Evolutionary conservation across 2,888 invertebrate species (phyloP).

Genomic region (Brenthis ino): DNA sequence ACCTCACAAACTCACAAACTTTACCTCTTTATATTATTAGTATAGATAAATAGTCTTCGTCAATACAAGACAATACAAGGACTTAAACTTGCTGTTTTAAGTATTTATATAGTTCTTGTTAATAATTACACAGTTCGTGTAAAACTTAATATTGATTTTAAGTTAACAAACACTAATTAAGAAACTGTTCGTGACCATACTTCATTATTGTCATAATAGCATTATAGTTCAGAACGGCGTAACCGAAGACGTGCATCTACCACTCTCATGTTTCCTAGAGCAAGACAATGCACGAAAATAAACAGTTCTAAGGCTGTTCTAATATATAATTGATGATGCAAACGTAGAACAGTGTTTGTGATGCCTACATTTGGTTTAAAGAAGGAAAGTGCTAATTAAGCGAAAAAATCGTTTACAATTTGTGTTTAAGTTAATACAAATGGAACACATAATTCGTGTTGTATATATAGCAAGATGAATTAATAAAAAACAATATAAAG

Average conservation of each 20-base stretch:
- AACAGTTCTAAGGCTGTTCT: slow-evolving; percentile 30
- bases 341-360: background rate
- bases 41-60: too few relatives aligned
- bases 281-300: slow-evolving; percentile 34
- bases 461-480: too few relatives aligned
- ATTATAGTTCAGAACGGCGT: slow-evolving; percentile 19
- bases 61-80: too few relatives aligned
- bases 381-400: too few relatives aligned
- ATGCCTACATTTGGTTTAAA: background rate
- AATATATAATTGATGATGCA: slow-evolving; percentile 6
- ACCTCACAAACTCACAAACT: too few relatives aligned
- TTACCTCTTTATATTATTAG: too few relatives aligned
- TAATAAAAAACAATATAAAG: too few relatives aligned
- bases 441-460: too few relatives aligned
- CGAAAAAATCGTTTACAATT: too few relatives aligned
- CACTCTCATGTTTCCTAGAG: slow-evolving; percentile 23
- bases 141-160: slow-evolving; percentile 23
- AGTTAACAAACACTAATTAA: slow-evolving; percentile 25
- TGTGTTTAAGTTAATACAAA: too few relatives aligned
- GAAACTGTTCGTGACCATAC: slow-evolving; percentile 31
- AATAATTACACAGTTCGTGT: background rate
- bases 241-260: slow-evolving; percentile 37
- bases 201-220: slow-evolving; percentile 33
- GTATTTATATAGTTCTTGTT: background rate
- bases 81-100: too few relatives aligned